phyloP scores from a whole-genome alignment of 2,113 vertebrate species.

The Urocolius indicus region DNA sequence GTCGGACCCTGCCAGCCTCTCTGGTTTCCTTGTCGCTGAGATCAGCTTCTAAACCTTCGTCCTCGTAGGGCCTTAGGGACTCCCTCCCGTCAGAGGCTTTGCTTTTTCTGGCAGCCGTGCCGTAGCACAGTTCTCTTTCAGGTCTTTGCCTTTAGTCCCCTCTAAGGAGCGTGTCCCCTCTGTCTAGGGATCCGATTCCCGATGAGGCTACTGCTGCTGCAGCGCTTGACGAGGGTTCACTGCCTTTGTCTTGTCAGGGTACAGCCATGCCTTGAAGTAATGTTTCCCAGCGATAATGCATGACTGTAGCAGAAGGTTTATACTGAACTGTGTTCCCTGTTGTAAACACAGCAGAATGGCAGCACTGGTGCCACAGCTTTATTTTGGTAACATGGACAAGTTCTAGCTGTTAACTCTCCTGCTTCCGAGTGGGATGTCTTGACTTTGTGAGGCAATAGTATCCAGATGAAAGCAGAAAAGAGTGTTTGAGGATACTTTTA shows the following conservation, averaged over 20 bases:
- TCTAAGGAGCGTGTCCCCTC: too few species aligned
- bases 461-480: neutral
- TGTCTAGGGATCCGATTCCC: neutral
- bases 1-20: neutral
- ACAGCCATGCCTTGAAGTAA: neutral
- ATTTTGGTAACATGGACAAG: slow-evolving; percentile 24
- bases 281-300: neutral
- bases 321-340: neutral
- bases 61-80: neutral
- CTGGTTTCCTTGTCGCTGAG: neutral
- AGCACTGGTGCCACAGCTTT: neutral
- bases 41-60: neutral
- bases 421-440: neutral
- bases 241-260: neutral
- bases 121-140: neutral
- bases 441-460: neutral
- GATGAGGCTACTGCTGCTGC: neutral
- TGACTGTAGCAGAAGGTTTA: neutral
- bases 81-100: neutral
- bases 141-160: neutral
- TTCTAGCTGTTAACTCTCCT: neutral
- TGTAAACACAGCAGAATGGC: neutral
- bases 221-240: neutral
- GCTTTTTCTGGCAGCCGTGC: neutral
- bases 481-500: neutral